Conservation (phyloP, 2,797 vertebrate genomes). For the Tokudaia tokunoshimensis region DNA sequence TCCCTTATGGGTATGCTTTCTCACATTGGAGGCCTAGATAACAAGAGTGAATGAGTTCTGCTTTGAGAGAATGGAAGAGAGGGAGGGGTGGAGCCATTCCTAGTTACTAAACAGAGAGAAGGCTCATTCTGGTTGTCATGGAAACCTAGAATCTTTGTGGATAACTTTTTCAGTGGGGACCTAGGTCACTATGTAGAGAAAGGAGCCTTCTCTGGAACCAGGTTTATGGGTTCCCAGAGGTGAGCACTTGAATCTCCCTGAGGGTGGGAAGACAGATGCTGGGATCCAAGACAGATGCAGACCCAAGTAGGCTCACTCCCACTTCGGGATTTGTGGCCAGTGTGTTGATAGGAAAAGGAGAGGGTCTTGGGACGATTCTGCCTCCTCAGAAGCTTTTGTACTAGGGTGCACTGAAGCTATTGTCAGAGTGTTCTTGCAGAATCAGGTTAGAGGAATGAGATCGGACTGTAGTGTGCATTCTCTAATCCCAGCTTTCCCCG, state of each 20-base stretch:
- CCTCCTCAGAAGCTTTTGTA: not conserved
- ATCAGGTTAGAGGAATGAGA: no score
- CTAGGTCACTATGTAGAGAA: no score
- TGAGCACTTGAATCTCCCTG: no score
- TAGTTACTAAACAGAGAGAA: no score
- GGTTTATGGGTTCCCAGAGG: no score
- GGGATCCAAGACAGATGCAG: not conserved
- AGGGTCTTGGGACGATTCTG: not conserved
- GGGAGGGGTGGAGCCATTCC: no score
- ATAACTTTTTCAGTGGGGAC: no score
- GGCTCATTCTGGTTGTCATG: no score
- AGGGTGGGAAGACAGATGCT: not conserved
- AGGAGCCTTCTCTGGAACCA: no score
- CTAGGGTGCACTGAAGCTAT: not conserved
- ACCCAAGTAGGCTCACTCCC: not conserved
- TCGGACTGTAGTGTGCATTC: no score
- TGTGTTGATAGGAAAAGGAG: not conserved
- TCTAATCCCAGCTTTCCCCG: not conserved
- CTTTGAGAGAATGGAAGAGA: not conserved
- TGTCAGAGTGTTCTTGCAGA: not conserved
- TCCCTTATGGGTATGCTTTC: not conserved
- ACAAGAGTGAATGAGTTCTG: not conserved
- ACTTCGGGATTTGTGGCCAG: fast-evolving
- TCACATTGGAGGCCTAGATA: not conserved
- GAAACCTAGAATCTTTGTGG: no score